Base-by-base conservation (phyloP, 2,797 vertebrate species). In the Myotis pilosus region DNA sequence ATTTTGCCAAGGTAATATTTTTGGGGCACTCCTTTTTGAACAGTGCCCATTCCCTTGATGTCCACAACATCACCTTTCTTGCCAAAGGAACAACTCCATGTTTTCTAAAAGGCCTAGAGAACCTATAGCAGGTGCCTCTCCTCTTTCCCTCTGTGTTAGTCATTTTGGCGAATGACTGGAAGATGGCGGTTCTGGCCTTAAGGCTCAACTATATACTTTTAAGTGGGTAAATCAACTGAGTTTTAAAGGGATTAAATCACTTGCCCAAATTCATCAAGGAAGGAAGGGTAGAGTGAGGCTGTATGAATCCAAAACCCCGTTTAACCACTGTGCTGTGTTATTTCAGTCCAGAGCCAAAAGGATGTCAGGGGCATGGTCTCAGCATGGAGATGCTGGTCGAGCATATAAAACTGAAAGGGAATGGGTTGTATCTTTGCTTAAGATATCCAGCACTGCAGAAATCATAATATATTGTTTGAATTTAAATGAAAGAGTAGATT, bases 201-300 rank as follows among this genome's bases (percentile, higher is more conserved):
- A 62, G 60, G 60, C 60, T 94, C 8, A 57, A 47, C 15, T 53
- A 23, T 75, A 68, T 78, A 36, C n/a, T 75, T 83, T 75, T 53
- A 36, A 25, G 36, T 91, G 38, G 55, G 69, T 83, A 69, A 53
- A 64, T 51, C 71, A 91, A 87, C n/a, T 44, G 51, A 90, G 36
- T 85, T 75, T 87, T 92, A 94, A 90, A 89, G 44, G 94, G 44
- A 69, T 72, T 92, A 36, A 86, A 82, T 93, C 89, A 90, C 22
- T 87, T 94, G 75, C 64, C 60, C 55, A 80, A 60, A 78, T 89
- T 95, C 51, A 94, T 49, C 20, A 94, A 85, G 53, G 22, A 51
- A 57, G 30, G 20, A 84, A 23, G 87, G 44, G 33, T 49, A 76
- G 33, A 66, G 30, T n/a, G 30, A 41, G 13, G 3, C 53, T 74